Percentiles rank a stretch among this genome's conserved stretches.
Evolutionary conservation across 2,888 invertebrate genomes (phyloP).

Genomic region (Eustalomyia histrio): DNA sequence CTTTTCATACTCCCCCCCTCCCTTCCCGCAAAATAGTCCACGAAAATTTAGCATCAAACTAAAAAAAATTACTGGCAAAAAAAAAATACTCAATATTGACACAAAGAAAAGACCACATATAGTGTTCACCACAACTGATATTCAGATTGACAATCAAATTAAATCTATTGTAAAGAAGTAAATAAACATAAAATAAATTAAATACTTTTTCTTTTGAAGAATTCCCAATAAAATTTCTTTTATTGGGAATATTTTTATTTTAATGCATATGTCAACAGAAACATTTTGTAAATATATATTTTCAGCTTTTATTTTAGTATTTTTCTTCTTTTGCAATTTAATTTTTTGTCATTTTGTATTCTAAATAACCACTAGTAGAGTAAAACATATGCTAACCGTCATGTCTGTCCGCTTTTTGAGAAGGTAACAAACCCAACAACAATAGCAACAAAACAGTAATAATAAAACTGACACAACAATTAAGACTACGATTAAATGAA

Average conservation of each 20-base stretch:
- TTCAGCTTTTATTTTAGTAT: background rate
- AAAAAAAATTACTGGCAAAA: too few species aligned
- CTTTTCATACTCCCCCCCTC: too few species aligned
- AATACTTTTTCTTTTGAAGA: background rate
- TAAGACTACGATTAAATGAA: background rate
- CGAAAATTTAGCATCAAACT: too few species aligned
- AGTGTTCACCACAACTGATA: too few species aligned
- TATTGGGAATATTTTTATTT: background rate
- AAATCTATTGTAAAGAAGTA: background rate
- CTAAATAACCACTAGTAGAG: background rate
- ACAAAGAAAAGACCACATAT: too few species aligned
- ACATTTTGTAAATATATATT: background rate
- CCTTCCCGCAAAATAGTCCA: too few species aligned
- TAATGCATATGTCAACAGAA: constrained; percentile 6
- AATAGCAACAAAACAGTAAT: background rate
- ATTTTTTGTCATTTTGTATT: background rate
- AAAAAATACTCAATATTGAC: too few species aligned
- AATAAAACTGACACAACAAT: constrained; percentile 7
- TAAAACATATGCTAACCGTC: background rate
- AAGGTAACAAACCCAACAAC: background rate
- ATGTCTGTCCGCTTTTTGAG: background rate
- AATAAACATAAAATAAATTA: background rate
- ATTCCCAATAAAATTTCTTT: background rate
- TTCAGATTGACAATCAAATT: background rate
- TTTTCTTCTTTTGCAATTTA: background rate